Evolutionary conservation across 1,140 invertebrate species (phyloP).

Genomic region (Chelonus insularis): DNA sequence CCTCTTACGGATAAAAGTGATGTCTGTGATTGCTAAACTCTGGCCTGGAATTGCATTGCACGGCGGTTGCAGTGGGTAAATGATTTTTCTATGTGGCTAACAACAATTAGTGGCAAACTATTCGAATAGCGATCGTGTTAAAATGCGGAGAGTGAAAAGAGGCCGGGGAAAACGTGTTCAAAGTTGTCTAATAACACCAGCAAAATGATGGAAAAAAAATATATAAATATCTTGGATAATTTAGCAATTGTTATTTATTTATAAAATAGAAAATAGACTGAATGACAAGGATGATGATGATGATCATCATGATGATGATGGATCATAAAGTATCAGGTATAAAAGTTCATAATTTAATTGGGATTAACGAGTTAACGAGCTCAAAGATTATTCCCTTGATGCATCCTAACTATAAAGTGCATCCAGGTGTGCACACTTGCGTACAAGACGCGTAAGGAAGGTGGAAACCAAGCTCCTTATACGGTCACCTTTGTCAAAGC

Average conservation of each 20-base stretch:
- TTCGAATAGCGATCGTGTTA: conserved; percentile 7
- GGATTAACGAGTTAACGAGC: conserved; percentile 20
- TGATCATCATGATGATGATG: too few species aligned
- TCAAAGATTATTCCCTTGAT: not conserved
- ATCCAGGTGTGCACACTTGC: conserved; percentile 27
- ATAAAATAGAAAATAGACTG: too few species aligned
- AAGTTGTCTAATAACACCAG: not conserved
- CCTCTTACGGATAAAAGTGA: conserved; percentile 22
- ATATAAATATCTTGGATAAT: too few species aligned
- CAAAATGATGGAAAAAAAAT: too few species aligned
- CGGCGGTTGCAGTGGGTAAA: not conserved
- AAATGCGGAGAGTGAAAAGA: conserved; percentile 4
- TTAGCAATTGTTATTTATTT: too few species aligned
- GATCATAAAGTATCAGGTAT: too few species aligned
- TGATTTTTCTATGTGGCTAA: conserved; percentile 3
- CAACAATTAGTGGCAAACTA: conserved; percentile 4
- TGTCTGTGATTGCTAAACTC: conserved; percentile 9
- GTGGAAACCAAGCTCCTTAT: conserved; percentile 36
- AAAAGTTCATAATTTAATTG: conserved; percentile 10
- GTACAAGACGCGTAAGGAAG: conserved; percentile 32
- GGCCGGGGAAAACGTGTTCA: conserved; percentile 3
- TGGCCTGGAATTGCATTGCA: conserved; percentile 6
- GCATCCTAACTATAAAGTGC: not conserved
- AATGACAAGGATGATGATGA: too few species aligned
- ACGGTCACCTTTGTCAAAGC: conserved; percentile 41